Evolutionary conservation across 64 coral and sea anemone genomes (phyloP), one percentile per base, ranked within the genome.

Genomic region (Exaiptasia diaphana): DNA sequence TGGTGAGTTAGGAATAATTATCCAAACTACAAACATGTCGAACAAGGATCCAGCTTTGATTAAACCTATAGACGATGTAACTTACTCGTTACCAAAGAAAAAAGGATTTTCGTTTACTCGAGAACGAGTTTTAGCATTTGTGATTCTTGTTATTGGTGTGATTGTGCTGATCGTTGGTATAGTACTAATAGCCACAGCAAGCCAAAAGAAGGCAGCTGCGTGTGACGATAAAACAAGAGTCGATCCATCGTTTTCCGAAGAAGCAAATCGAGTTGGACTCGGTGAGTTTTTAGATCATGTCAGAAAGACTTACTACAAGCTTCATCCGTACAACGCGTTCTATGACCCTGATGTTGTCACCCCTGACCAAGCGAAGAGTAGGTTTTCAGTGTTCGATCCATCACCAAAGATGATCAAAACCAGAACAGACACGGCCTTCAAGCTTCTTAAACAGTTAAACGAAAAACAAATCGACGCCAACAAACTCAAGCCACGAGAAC

Each of bases 401-500:
- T 84, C 53, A 38, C 88, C 93, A 14, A 25, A 22, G 1, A 13
- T 68, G 3, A 77, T 87, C 50, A 91, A 91, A 60, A 44, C 41
- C 0, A 77, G 89, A 20, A 97, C 93, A 9, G 93, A 97, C 45
- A 71, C 52, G 1, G 61, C 93, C 0, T 63, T 41, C 41, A 23
- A 44, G 15, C 83, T 97, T 1, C 78, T 97, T 0, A 27, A 75
- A 53, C 73, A 88, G 50, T 64, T 97, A 5, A 88, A 79, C 27
- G 24, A 35, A 2, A 87, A 77, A 56, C 29, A 45, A 4, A 45
- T 91, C 13, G 58, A 88, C 20, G 37, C 35, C 9, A 38, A 88
- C 37, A 27, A 68, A 26, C 41, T 97, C 9, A 91, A 87, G 31
- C 77, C 88, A 15, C 60, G 93, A 22, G 93, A 97, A 38, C 78